phyloP scores from a whole-genome alignment of 2,888 invertebrate genomes.

The Lycaena phlaeas region DNA sequence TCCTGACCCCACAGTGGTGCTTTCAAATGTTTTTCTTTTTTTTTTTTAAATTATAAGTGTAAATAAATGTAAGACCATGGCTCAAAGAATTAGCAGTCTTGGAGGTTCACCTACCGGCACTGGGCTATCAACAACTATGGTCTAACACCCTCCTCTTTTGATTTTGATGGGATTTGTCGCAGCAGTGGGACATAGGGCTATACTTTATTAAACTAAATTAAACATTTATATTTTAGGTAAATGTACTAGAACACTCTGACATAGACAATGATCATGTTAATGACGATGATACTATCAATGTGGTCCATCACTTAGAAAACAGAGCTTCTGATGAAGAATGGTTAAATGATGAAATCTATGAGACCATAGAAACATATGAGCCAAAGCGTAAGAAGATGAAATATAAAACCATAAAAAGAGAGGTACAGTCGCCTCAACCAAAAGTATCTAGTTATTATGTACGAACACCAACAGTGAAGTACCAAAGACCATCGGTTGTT shows the following conservation, averaged over 20 bases:
- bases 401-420: slow-evolving; percentile 47
- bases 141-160: too few relatives aligned
- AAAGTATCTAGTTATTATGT: slow-evolving; percentile 18
- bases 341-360: slow-evolving; percentile 54
- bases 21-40: too few relatives aligned
- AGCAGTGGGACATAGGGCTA: too few relatives aligned
- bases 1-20: too few relatives aligned
- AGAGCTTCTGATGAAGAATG: slow-evolving; percentile 53
- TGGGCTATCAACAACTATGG: too few relatives aligned
- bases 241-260: slow-evolving; percentile 40
- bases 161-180: too few relatives aligned
- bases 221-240: slow-evolving; percentile 34
- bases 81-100: too few relatives aligned
- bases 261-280: slow-evolving; percentile 24
- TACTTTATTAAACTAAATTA: too few relatives aligned
- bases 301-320: slow-evolving; percentile 41
- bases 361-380: slow-evolving; percentile 39
- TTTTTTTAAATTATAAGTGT: too few relatives aligned
- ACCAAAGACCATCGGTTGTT: slow-evolving; percentile 22
- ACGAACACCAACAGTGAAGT: slow-evolving; percentile 11
- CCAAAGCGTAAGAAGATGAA: slow-evolving; percentile 39
- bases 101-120: too few relatives aligned
- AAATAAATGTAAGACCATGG: too few relatives aligned
- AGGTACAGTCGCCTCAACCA: slow-evolving; percentile 39
- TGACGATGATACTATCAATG: slow-evolving; percentile 35